Conservation (phyloP, 92 coral and sea anemone species). For the Zoanthus gigantus region DNA sequence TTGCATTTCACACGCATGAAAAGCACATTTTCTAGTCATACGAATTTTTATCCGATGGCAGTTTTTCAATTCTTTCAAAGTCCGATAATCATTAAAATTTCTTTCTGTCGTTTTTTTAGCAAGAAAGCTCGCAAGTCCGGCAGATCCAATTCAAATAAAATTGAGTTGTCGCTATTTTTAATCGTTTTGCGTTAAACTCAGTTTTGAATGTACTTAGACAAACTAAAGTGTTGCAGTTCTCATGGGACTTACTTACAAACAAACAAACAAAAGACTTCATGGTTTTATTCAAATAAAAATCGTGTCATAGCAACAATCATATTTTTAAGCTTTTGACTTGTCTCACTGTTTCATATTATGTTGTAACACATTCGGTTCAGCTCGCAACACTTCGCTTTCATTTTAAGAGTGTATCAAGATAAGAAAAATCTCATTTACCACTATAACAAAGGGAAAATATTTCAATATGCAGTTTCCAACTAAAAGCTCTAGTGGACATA, state of each 20-base stretch:
- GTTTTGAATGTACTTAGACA: background rate
- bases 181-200: conserved; percentile 7
- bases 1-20: background rate
- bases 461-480: too few relatives aligned
- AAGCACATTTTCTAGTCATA: background rate
- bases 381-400: too few relatives aligned
- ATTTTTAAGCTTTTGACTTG: background rate
- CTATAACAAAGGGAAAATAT: too few relatives aligned
- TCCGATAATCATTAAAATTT: background rate
- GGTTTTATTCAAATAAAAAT: background rate
- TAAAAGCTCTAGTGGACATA: too few relatives aligned
- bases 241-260: conserved; percentile 19
- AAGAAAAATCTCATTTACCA: too few relatives aligned
- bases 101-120: background rate
- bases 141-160: conserved; percentile 5
- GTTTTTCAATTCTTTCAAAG: background rate
- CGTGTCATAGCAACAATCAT: background rate
- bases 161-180: background rate
- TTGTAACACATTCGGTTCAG: too few relatives aligned
- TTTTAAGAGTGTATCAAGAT: too few relatives aligned
- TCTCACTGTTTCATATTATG: background rate
- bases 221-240: conserved; percentile 13
- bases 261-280: conserved; percentile 29
- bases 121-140: background rate
- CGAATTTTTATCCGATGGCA: background rate